Base-by-base conservation (phyloP, 2,113 vertebrate species). In the Psilopsiagon aymara region DNA sequence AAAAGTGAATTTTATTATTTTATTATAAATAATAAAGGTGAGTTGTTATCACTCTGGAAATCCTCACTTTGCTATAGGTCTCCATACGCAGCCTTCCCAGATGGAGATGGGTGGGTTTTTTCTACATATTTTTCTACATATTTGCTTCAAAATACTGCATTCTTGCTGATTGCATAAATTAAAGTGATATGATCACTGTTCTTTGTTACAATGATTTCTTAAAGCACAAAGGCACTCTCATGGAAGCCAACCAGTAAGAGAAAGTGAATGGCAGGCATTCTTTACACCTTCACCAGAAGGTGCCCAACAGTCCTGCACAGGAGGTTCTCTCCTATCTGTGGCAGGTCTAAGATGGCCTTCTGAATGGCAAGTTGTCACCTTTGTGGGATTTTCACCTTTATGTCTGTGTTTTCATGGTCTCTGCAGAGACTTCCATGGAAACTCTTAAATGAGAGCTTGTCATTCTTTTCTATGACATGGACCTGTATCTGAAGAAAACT, bases 121-220 rank as follows among this genome's bases (percentile, higher is more conserved):
- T 37, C 68, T 52, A 37, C 13, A 9, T 53, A 49, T 80, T 80
- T 86, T 74, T 37, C 73, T 55, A 41, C 15, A 9, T 53, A 52
- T 80, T 82, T 86, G 8, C 67, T n/a, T 82, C 52, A 59, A 47
- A 92, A 82, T 46, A 74, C 53, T 74, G 33, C 28, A 69, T 83
- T 37, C n/a, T 76, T 85, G 39, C 16, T 82, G 53, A 51, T 0
- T 87, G 33, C 18, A 55, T 47, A 84, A 81, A 74, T 91, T 59
- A 62, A 78, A 96, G 35, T 8, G 17, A 14, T 39, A 46, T 6
- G 44, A 85, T 82, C 43, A 27, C 37, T 35, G 13, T 1, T 0
- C 23, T 77, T 67, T 86, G 31, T 77, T 86, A 44, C 28, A 74
- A 29, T 44, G 75, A 39, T n/a, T 90, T 82, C 64, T 59, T 82